Evolutionary conservation across 2,888 invertebrate genomes (phyloP), one percentile per base, ranked within the genome.

Genomic region (Leuctra nigra): DNA sequence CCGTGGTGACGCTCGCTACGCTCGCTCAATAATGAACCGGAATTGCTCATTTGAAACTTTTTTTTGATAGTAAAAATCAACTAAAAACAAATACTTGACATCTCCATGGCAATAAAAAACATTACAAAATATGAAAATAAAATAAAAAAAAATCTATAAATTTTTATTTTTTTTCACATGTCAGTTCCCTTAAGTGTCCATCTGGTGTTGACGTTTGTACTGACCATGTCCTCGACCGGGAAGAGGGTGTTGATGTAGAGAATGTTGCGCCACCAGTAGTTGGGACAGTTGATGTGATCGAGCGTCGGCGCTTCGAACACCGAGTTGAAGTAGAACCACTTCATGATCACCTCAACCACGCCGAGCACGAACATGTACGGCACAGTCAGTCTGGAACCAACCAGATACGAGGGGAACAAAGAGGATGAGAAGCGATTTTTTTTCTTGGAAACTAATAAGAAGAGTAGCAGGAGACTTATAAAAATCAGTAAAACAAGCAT

Each of bases 341-440:
- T 76, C 62, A 76, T 74, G 48, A 70, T 63, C 14, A 80, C 70
- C 47, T 78, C 77, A 9, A 60, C 61, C 3, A 59, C 35, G 24
- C 62, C 63, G 16, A 62, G 56, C 29, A 62, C 60, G 54, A 86
- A 88, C 68, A 91, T 76, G 71, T 91, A 91, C 0, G 90, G 90
- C 0, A 86, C 84, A 0, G 89, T 91, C 60, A 91, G 74, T 64
- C 89, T 84, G 66, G 56, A 74, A 68, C 7, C 4, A 2, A 68
- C 68, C 22, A 18, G 4, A 46, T 18, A n/a, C n/a, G 29, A 11
- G 29, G 6, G 18, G 9, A 33, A 46, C 11, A 2, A 18, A 23
- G 47, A n/a, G 6, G 24, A 13, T 23, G 11, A 54, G 38, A 47
- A 2, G 16, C 7, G 14, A 54, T 38, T 22, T 14, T 54, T 13